phyloP scores from a whole-genome alignment of 2,797 vertebrate genomes.

The Serranus cabrilla region DNA sequence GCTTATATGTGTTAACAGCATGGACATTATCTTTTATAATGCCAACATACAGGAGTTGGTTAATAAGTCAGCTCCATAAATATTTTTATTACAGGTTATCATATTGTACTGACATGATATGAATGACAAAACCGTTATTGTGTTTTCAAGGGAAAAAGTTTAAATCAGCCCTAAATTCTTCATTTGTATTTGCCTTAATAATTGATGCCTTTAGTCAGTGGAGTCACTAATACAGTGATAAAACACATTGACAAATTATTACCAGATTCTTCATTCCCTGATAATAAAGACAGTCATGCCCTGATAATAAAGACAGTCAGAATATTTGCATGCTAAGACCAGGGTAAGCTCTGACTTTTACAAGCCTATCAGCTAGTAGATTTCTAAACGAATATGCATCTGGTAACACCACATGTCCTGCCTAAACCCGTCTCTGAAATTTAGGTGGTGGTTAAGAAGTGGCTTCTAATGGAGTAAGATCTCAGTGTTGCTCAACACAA shows the following conservation, averaged over 20 bases:
- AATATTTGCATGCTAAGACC: background rate
- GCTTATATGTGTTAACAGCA: background rate
- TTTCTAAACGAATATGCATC: background rate
- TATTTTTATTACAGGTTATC: constrained; percentile 1
- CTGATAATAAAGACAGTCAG: no score
- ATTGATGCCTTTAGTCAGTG: background rate
- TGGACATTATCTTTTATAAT: background rate
- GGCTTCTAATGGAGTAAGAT: background rate
- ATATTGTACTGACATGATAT: background rate
- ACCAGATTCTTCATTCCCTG: constrained; percentile 17
- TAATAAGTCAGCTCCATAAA: background rate
- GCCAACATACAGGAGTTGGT: background rate
- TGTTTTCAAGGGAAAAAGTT: background rate
- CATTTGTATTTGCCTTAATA: background rate
- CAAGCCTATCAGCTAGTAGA: background rate
- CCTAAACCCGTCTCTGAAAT: background rate
- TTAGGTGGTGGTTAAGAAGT: background rate
- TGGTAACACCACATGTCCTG: background rate
- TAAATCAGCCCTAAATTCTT: background rate
- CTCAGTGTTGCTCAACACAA: constrained; percentile 2
- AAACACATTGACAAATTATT: constrained; percentile 12
- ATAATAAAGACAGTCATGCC: no score
- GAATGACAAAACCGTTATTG: background rate
- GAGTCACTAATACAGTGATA: constrained; percentile 15
- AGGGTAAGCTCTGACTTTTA: constrained; percentile 1